These are phyloP conservation scores for Tortrix viridana DNA, from an alignment of 2,888 invertebrate genomes.

Conservation along the genomic window DNA sequence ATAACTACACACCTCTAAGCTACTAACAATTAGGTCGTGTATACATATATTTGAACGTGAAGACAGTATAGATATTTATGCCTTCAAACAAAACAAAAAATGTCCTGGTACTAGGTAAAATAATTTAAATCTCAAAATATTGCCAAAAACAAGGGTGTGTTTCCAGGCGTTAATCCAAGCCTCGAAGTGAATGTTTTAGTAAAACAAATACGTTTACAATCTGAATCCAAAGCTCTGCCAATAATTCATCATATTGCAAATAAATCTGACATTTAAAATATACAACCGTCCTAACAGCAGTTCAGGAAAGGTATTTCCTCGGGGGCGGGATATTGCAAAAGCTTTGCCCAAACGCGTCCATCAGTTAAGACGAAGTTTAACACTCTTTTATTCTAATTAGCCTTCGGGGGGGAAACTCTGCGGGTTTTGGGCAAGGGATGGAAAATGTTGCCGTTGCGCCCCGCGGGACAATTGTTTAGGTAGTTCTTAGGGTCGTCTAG, in stretches of 20 bases:
- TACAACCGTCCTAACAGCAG: constrained; percentile 33
- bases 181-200: constrained; percentile 6
- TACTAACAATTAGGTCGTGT: no score
- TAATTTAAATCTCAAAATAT: no score
- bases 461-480: constrained; percentile 61
- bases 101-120: no score
- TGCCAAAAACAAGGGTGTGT: no score
- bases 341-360: constrained; percentile 59
- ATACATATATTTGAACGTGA: no score
- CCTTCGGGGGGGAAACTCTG: constrained; percentile 62
- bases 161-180: no score
- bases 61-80: no score
- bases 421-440: constrained; percentile 51
- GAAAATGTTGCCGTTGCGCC: constrained; percentile 54
- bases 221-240: constrained; percentile 5
- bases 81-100: no score
- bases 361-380: constrained; percentile 69
- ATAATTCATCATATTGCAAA: constrained; percentile 24
- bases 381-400: constrained; percentile 80
- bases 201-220: constrained; percentile 16
- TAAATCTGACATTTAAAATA: constrained; percentile 30
- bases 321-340: constrained; percentile 50
- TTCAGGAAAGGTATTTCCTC: constrained; percentile 46
- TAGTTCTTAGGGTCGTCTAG: constrained; percentile 57
- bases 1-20: no score